Evolutionary conservation across 1,140 invertebrate species (phyloP).

Genomic region (Elysia chlorotica): DNA sequence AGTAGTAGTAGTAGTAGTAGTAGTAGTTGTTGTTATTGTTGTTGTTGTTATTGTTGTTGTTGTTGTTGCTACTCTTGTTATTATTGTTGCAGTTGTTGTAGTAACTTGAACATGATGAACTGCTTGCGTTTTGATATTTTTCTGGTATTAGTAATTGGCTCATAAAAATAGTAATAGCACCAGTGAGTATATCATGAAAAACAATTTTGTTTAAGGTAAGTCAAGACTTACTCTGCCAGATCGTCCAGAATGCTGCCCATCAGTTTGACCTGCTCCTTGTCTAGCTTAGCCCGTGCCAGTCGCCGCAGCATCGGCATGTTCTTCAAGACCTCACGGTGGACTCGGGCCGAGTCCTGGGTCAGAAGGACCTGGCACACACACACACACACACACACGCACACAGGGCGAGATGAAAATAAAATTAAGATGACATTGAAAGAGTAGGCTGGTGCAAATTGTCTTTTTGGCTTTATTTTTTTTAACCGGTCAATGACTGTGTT

Average conservation of each 20-base stretch:
- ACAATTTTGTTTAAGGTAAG: not conserved
- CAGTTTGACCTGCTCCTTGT: conserved; percentile 59
- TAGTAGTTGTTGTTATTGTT: not conserved
- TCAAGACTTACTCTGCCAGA: conserved; percentile 48
- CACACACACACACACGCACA: no score
- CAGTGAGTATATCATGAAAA: not conserved
- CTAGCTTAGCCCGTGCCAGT: conserved; percentile 53
- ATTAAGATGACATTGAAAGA: no score
- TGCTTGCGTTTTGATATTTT: not conserved
- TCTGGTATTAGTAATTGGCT: no score
- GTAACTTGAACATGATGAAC: not conserved
- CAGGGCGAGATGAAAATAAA: no score
- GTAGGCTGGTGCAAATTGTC: no score
- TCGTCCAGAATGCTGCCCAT: conserved; percentile 60
- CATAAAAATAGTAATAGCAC: not conserved
- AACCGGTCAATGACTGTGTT: no score
- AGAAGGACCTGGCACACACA: conserved; percentile 44
- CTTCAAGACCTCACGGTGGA: conserved; percentile 55
- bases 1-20: not conserved
- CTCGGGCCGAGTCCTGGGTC: conserved; percentile 48
- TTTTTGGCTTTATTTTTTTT: no score
- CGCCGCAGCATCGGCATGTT: conserved; percentile 55
- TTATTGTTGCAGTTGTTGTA: not conserved
- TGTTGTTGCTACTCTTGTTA: not conserved
- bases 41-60: not conserved